phyloP scores from a whole-genome alignment of 2,113 vertebrate genomes.

The Trinectes maculatus region DNA sequence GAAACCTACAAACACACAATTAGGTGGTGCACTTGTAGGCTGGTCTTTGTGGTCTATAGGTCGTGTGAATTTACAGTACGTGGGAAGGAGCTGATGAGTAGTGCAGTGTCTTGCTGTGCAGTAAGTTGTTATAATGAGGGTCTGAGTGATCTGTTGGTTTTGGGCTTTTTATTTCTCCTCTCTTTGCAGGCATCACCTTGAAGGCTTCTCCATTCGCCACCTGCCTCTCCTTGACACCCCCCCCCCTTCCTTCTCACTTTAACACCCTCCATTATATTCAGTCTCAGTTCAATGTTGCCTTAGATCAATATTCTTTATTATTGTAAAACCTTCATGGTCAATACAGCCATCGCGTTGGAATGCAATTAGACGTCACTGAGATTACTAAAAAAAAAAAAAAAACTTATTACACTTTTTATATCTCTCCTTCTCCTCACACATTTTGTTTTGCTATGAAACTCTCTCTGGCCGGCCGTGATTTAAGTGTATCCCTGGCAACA shows the following conservation, averaged over 20 bases:
- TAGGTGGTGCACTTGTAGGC: not conserved
- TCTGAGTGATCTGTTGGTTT: conserved; percentile 7
- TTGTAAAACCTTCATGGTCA: conserved; percentile 16
- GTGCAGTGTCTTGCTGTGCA: not conserved
- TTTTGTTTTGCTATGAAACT: conserved; percentile 1
- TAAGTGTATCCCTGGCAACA: conserved; percentile 41
- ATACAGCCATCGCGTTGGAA: not conserved
- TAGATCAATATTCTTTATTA: conserved; percentile 36
- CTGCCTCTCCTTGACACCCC: not conserved
- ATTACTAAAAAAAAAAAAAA: conserved; percentile 13
- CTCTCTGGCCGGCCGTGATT: not conserved
- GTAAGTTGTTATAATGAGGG: conserved; percentile 15
- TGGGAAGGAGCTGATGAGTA: not conserved
- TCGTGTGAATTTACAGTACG: not conserved
- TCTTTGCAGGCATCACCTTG: conserved; percentile 29
- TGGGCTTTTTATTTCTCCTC: not conserved
- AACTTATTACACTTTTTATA: not conserved
- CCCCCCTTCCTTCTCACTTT: not conserved
- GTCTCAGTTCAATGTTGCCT: not conserved
- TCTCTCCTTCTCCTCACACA: not conserved
- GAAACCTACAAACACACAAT: conserved; percentile 2
- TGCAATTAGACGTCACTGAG: conserved; percentile 13
- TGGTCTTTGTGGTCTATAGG: not conserved
- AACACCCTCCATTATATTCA: conserved; percentile 1
- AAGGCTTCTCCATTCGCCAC: not conserved